Evolutionary conservation across 23 tunicate species (phyloP).

Genomic region (Trididemnum clinides): DNA sequence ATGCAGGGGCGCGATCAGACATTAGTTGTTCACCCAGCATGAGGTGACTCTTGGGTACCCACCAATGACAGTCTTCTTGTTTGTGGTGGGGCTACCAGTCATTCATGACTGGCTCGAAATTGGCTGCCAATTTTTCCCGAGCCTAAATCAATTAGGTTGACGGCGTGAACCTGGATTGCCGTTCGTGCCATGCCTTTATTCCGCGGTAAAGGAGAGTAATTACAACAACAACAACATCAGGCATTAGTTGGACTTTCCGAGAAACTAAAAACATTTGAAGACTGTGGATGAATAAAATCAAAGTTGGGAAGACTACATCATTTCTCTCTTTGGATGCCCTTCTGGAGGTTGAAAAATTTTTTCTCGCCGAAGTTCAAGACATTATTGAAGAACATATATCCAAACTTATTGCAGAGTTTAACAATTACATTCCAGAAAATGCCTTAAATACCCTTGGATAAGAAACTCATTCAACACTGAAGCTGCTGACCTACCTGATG

Average conservation of each 20-base stretch:
- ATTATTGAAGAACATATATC: constrained; percentile 4
- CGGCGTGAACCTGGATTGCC: too few relatives aligned
- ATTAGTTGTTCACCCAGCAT: too few relatives aligned
- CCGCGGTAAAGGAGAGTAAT: too few relatives aligned
- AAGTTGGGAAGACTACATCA: constrained; percentile 5
- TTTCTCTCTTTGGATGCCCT: not conserved
- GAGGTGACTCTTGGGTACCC: too few relatives aligned
- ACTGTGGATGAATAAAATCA: not conserved
- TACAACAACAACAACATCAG: too few relatives aligned
- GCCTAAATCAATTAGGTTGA: too few relatives aligned
- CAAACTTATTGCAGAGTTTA: constrained; percentile 5
- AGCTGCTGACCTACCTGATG: not conserved
- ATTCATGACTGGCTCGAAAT: too few relatives aligned
- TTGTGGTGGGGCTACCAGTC: too few relatives aligned
- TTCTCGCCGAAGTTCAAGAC: not conserved
- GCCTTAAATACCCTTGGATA: not conserved
- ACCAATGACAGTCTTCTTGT: too few relatives aligned
- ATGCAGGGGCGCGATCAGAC: too few relatives aligned
- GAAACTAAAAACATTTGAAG: not conserved
- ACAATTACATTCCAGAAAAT: constrained; percentile 3
- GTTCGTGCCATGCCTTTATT: too few relatives aligned
- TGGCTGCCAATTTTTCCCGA: too few relatives aligned
- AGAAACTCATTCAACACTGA: constrained; percentile 7
- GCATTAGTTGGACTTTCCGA: constrained; percentile 7
- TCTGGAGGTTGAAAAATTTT: not conserved